A percentile compares a stretch with the other conserved stretches of the same genome.
Evolutionary conservation across 37 sponge, comb jelly and placozoan genomes (phyloP).

Genomic region (Bolinopsis microptera): DNA sequence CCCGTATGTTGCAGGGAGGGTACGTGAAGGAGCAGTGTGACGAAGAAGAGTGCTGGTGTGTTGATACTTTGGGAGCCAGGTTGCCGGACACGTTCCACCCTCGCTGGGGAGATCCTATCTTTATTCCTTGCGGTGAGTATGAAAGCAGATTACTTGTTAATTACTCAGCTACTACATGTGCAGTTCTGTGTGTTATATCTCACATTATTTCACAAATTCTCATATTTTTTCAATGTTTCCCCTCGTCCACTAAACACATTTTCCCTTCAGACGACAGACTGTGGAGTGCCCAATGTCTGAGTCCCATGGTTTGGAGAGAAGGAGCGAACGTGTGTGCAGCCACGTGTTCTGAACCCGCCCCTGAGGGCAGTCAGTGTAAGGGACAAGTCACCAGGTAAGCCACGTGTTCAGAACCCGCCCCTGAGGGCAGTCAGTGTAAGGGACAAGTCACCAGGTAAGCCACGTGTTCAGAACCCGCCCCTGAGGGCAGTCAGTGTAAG

Average conservation of each 20-base stretch:
- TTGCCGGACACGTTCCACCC: neutral
- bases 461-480: no score
- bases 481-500: no score
- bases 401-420: no score
- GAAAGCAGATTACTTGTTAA: no score
- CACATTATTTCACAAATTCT: no score
- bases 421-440: no score
- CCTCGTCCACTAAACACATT: neutral
- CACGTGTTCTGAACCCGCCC: neutral
- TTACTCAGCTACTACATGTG: no score
- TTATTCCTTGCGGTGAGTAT: neutral
- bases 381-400: neutral
- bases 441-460: no score
- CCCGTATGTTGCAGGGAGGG: neutral
- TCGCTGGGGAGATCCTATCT: neutral
- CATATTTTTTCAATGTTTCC: no score
- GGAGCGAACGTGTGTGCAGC: neutral
- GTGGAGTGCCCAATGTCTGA: neutral
- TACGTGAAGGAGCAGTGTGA: constrained; percentile 1
- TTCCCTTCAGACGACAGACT: neutral
- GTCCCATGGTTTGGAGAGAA: neutral
- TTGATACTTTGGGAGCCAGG: neutral
- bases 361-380: neutral
- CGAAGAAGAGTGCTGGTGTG: constrained; percentile 26
- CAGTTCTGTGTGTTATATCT: no score